Evolutionary conservation across 2,888 invertebrate genomes (phyloP).

Genomic region (Orchestes rusci): DNA sequence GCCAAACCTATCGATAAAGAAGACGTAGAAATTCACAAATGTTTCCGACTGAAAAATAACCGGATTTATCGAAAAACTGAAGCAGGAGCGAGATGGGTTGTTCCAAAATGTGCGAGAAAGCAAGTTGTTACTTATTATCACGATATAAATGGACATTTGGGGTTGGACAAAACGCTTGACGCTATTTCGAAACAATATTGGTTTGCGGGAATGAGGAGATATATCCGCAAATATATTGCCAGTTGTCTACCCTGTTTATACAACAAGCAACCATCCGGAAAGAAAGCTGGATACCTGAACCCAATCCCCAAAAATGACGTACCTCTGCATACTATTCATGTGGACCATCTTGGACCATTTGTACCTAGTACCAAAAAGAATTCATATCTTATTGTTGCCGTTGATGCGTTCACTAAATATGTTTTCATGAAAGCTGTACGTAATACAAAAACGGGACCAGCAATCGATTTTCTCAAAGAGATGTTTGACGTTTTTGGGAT

Average conservation of each 20-base stretch:
- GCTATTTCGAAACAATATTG: background rate
- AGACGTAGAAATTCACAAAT: background rate
- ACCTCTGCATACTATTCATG: background rate
- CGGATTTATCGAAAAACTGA: background rate
- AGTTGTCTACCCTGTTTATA: background rate
- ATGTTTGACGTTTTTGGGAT: background rate
- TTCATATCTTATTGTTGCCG: background rate
- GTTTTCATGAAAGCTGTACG: background rate
- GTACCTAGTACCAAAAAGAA: background rate
- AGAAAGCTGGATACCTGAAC: background rate
- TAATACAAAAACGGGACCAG: background rate
- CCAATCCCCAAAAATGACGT: background rate
- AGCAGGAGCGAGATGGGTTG: background rate
- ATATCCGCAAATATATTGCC: background rate
- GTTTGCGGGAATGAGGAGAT: background rate
- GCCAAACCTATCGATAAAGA: background rate
- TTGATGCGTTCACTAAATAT: background rate
- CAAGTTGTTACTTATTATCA: background rate
- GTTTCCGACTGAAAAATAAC: background rate
- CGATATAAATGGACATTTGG: background rate
- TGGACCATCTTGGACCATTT: background rate
- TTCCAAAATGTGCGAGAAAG: background rate
- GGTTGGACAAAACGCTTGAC: background rate
- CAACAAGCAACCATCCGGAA: background rate
- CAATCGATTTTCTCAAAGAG: background rate